Percentiles rank a stretch among this genome's conserved stretches.
These are phyloP conservation scores for Pachycephala philippinensis DNA, from an alignment of 2,113 vertebrate genomes.

Conservation along the genomic window DNA sequence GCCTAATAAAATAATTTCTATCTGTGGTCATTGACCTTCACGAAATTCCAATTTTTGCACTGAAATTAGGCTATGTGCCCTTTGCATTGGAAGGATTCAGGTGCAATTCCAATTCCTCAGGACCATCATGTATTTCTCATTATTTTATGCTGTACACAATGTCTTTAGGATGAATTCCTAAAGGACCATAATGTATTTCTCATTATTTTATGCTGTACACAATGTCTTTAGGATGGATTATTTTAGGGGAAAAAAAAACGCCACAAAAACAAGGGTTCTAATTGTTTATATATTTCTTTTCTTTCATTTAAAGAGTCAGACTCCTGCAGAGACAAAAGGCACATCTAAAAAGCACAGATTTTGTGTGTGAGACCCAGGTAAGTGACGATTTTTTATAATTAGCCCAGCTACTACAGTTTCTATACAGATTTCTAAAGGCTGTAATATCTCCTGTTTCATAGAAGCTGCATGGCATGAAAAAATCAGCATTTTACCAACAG, in stretches of 20 bases:
- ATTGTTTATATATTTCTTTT: not conserved
- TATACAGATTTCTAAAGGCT: not conserved
- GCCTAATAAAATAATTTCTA: not conserved
- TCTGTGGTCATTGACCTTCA: not conserved
- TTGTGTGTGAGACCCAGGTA: not conserved
- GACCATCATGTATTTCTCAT: not conserved
- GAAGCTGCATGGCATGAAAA: not conserved
- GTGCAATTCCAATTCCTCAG: not conserved
- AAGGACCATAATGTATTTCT: not conserved
- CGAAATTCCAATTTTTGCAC: not conserved
- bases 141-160: not conserved
- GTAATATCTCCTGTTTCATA: not conserved
- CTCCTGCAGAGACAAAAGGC: not conserved
- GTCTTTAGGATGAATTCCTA: not conserved
- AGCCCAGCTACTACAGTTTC: not conserved
- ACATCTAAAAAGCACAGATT: not conserved
- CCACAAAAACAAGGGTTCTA: not conserved
- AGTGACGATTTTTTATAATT: not conserved
- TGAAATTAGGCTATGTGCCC: fast-evolving
- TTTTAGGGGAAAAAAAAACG: not conserved
- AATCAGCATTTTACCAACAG: not conserved
- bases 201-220: not conserved
- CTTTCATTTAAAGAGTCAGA: not conserved
- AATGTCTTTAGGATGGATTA: not conserved
- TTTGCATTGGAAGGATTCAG: not conserved